A percentile compares a stretch with the other conserved stretches of the same genome.
Conservation (phyloP, 1,140 invertebrate species). For the Philotrypesis tridentata region DNA sequence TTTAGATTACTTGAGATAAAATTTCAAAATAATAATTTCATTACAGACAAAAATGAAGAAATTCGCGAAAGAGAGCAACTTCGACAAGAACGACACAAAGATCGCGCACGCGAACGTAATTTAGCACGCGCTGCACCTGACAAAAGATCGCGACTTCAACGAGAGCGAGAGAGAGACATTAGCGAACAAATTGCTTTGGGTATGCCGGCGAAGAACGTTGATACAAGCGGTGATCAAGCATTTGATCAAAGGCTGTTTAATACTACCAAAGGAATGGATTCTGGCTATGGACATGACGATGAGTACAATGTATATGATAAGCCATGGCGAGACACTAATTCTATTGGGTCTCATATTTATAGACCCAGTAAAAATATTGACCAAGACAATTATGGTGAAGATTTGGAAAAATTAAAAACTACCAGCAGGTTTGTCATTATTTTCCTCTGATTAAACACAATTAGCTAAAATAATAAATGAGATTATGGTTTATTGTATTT, state of each 20-base stretch:
- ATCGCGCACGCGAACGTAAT: constrained; percentile 94
- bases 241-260: constrained; percentile 98
- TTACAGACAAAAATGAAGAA: constrained; percentile 80
- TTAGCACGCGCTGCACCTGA: constrained; percentile 94
- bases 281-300: constrained; percentile 98
- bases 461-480: neutral
- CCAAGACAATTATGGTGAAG: constrained; percentile 92
- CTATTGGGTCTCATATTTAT: constrained; percentile 92
- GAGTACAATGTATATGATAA: constrained; percentile 99
- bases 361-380: constrained; percentile 92
- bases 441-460: neutral
- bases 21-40: constrained; percentile 22
- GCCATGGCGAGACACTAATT: constrained; percentile 89
- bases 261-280: constrained; percentile 95
- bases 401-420: constrained; percentile 88
- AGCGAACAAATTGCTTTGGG: constrained; percentile 99
- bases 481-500: neutral
- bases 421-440: constrained; percentile 81
- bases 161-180: constrained; percentile 96
- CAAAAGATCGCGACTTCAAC: constrained; percentile 91
- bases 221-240: constrained; percentile 84
- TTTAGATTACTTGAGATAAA: neutral
- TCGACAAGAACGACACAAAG: constrained; percentile 91
- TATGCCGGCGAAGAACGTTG: constrained; percentile 87
- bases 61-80: constrained; percentile 92